Base-by-base conservation (phyloP, 2,888 invertebrate species). In the Dasysyrphus tricinctus region DNA sequence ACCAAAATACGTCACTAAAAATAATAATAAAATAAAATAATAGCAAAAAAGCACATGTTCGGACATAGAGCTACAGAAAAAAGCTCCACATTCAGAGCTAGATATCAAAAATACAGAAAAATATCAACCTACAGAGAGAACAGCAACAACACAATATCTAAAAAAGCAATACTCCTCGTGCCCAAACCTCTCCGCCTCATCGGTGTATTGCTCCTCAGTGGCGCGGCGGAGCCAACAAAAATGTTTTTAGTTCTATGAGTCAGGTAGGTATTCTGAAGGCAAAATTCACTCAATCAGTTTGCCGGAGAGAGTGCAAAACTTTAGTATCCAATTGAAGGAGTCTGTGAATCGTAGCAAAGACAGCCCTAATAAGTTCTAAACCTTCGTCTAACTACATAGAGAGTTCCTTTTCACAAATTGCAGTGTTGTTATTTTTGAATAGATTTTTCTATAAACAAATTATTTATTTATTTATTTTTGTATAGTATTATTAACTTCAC, bases 251-350 rank as follows among this genome's bases (percentile, higher is more conserved):
- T 74, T 85, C 73, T 81, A 81, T 81, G 81, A 81, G 81, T 74
- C 24, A 69, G 67, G 54, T 69, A 69, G 56, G 47, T 47, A 39
- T 37, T 39, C 39, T 39, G 4, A 12, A 12, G 39, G 73, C 61
- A 65, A 67, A 74, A 54, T 63, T 67, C 77, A 85, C 85, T 85
- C 85, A 81, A 85, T 81, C 85, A 77, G 77, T 74, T 77, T 65
- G 70, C 24, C 72, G 59, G 70, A 79, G 82, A 86, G 82, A 82
- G 86, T 82, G 78, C 72, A 75, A 86, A 86, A 86, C 82, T 86
- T 86, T 79, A 86, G 86, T 86, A 81, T 78, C 75, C 67, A 81
- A 86, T 67, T 61, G 78, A 86, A 86, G 82, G 82, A 86, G 78
- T 79, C 86, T 86, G 86, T 79, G 86, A 82, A 78, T 75, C 72